These are phyloP conservation scores for Altica lythri DNA, from an alignment of 2,888 invertebrate species.

Conservation along the genomic window DNA sequence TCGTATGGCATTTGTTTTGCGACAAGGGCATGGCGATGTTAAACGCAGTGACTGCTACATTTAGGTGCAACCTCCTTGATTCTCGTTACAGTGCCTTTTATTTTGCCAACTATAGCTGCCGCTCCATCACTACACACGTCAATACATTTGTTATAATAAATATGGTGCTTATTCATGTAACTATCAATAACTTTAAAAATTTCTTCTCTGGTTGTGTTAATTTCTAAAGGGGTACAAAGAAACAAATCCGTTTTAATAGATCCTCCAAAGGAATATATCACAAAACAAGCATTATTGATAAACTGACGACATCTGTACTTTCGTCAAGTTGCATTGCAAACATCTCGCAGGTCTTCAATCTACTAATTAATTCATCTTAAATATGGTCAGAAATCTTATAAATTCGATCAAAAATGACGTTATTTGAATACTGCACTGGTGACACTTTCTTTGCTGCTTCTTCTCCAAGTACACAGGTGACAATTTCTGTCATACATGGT, in stretches of 20 bases:
- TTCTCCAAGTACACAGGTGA: slow-evolving; percentile 7
- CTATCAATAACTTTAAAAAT: slow-evolving; percentile 25
- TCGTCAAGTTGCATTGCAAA: slow-evolving; percentile 36
- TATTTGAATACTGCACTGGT: slow-evolving; percentile 10
- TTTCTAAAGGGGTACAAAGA: slow-evolving; percentile 26
- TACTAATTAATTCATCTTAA: slow-evolving; percentile 13
- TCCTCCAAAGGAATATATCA: slow-evolving; percentile 30
- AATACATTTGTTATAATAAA: slow-evolving; percentile 32
- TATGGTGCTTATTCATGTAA: slow-evolving; percentile 25
- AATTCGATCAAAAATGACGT: slow-evolving; percentile 10
- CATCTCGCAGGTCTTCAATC: slow-evolving; percentile 9
- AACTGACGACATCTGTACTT: slow-evolving; percentile 33
- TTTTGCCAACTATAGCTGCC: slow-evolving; percentile 3
- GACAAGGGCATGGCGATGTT: slow-evolving; percentile 10
- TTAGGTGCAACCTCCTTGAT: background rate
- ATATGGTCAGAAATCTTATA: slow-evolving; percentile 19
- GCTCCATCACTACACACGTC: slow-evolving; percentile 16
- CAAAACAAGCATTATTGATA: slow-evolving; percentile 33
- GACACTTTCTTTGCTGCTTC: slow-evolving; percentile 10
- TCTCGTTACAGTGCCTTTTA: background rate
- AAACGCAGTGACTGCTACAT: background rate
- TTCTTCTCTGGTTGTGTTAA: slow-evolving; percentile 28
- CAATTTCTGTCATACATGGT: slow-evolving; percentile 4
- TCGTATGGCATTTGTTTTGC: background rate
- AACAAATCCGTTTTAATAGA: slow-evolving; percentile 34